Percentiles rank a stretch among this genome's conserved stretches.
Conservation (phyloP, 1,140 invertebrate species). For the Belonocnema kinseyi region DNA sequence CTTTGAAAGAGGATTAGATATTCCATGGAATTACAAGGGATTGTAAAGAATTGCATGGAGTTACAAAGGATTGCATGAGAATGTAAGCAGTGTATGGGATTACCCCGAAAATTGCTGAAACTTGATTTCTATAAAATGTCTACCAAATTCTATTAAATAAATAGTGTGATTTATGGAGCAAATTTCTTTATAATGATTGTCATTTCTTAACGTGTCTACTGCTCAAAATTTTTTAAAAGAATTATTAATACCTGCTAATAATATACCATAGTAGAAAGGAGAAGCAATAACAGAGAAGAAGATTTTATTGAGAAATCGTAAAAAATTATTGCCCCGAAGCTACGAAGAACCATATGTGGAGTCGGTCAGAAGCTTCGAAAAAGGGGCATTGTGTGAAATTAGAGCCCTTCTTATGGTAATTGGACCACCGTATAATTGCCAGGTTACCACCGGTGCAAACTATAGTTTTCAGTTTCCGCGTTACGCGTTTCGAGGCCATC, state of each 20-base stretch:
- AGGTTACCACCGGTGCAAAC: slow-evolving; percentile 54
- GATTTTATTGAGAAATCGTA: slow-evolving; percentile 14
- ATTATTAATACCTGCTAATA: not conserved
- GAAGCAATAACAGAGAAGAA: not conserved
- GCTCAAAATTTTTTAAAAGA: not conserved
- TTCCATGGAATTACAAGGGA: too few relatives aligned
- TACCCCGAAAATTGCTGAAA: too few relatives aligned
- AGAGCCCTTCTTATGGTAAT: slow-evolving; percentile 73
- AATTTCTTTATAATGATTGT: not conserved
- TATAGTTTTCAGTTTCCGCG: slow-evolving; percentile 56
- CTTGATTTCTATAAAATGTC: too few relatives aligned
- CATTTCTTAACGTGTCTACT: not conserved
- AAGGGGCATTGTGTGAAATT: slow-evolving; percentile 68
- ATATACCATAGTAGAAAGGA: not conserved
- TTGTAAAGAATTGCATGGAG: too few relatives aligned
- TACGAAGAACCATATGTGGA: slow-evolving; percentile 7
- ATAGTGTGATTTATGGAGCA: not conserved
- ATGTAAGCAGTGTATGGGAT: too few relatives aligned
- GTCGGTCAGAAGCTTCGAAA: slow-evolving; percentile 40
- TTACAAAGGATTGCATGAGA: too few relatives aligned
- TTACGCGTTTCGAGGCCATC: slow-evolving; percentile 56
- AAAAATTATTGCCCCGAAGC: slow-evolving; percentile 21
- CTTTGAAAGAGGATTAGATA: too few relatives aligned
- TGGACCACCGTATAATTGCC: slow-evolving; percentile 70
- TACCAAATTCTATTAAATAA: too few relatives aligned